Evolutionary conservation across 1,140 invertebrate species (phyloP), one percentile per base, ranked within the genome.

Genomic region (Diorhabda sublineata): DNA sequence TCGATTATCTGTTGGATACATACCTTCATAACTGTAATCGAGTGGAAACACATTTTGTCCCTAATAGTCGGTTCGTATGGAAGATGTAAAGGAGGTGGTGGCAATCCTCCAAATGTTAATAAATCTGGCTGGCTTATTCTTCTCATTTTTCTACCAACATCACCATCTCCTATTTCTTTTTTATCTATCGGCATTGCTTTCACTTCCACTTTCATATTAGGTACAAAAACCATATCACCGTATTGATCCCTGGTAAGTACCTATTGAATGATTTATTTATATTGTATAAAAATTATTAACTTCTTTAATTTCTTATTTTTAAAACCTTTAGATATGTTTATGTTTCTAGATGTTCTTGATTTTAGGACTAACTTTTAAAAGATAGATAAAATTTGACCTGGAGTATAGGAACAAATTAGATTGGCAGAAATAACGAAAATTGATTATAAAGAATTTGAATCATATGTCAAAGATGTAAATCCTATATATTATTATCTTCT

Each of bases 21-120:
- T 80, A 89, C 89, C 83, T 94, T 94, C 92, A 97, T 96, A 71
- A 95, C 93, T 4, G 92, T 95, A 68, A 98, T 97, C 3, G 95
- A 91, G 82, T 97, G 92, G 81, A 96, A 98, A 73, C 91, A 89
- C 89, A 96, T 96, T 80, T 94, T 96, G 75, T 98, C 95, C 70
- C 90, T 90, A 47, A 95, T 86, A 0, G 93, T 95, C 0, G 94
- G 88, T 81, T 97, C 92, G 82, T 97, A 98, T 0, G 91, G 88
- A 5, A 89, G 84, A 56, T 94, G 90, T 7, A 93, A 85, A 8
- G 87, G 84, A 1, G 91, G 90, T 43, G 86, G 84, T 5, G 88
- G 86, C 70, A 90, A 86, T 7, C 91, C 90, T 9, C 90, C 91
- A 77, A 90, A 92, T 0, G 88, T 88, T 80, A 91, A 77, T 8